Evolutionary conservation across 1,140 invertebrate genomes (phyloP), one percentile per base, ranked within the genome.

Genomic region (Anagrus nilaparvatae): DNA sequence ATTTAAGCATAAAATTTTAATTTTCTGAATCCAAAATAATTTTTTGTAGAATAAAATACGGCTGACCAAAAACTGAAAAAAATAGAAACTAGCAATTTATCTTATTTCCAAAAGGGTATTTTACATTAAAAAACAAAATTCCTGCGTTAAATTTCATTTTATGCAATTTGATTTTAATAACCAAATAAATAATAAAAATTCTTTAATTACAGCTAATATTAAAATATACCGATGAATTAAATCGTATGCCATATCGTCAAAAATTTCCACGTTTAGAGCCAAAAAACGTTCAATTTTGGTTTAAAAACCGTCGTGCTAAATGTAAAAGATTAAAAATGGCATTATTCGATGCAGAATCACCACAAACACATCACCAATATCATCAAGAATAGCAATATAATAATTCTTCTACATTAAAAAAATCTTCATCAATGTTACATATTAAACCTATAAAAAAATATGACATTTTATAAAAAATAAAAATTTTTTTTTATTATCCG

Each of bases 211-310:
- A 92, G 70, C 74, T 96, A 53, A 97, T 98, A 52, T 76, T 96
- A 36, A 93, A 95, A 62, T 97, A 95, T 63, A 97, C 93, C 2
- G 92, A 96, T 54, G 90, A 96, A 56, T 69, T 97, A 46, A 97
- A 97, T 61, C 76, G 82, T 36, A 93, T 94, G 80, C 87, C 87
- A 19, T 91, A 96, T 62, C 74, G 93, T 52, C 90, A 94, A 61
- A 96, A 97, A 64, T 97, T 97, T 65, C 94, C 93, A 0, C 79
- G 89, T 17, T 71, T 98, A 19, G 93, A 97, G 64, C 91, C 93
- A 13, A 97, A 97, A 68, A 97, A 98, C 61, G 91, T 98, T 37
- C 93, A 97, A 67, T 93, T 98, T 61, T 91, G 87, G 87, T 89
- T 91, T 64, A 96, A 96, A 67, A 97, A 97, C 63, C 81, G 93